Conservation (phyloP, 2,113 vertebrate species). For the Myrmophylax atrothorax region DNA sequence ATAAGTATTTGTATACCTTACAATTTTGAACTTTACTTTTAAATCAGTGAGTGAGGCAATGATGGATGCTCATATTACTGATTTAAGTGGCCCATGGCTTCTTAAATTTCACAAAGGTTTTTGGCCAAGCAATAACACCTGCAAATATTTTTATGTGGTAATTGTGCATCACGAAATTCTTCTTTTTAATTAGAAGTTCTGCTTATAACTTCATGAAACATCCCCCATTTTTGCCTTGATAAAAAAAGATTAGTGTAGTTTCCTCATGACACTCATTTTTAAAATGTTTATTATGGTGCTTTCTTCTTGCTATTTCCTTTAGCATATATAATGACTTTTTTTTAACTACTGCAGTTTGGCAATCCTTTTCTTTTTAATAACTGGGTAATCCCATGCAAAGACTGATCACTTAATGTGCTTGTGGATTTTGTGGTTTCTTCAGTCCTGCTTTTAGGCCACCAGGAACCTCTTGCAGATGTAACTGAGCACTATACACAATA, state of each 20-base stretch:
- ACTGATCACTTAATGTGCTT: neutral
- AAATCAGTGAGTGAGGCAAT: neutral
- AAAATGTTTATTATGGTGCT: neutral
- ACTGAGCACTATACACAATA: neutral
- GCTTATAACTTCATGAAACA: neutral
- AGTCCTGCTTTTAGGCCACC: neutral
- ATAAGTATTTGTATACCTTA: neutral
- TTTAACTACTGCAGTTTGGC: neutral
- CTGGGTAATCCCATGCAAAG: neutral
- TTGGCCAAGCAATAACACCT: conserved; percentile 16
- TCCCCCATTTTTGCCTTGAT: neutral
- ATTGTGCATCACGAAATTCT: neutral
- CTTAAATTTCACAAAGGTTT: neutral
- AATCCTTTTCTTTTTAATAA: neutral
- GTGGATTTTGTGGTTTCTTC: conserved; percentile 36
- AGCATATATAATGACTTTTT: neutral
- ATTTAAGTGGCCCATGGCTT: neutral
- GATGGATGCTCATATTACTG: neutral
- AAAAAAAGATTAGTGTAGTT: neutral
- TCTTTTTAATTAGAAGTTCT: neutral
- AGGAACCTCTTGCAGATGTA: neutral
- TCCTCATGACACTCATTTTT: neutral
- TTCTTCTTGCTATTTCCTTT: neutral
- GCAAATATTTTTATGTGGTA: neutral
- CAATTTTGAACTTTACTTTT: neutral